Conservation (phyloP, 2,113 vertebrate genomes). For the Albula glossodonta region DNA sequence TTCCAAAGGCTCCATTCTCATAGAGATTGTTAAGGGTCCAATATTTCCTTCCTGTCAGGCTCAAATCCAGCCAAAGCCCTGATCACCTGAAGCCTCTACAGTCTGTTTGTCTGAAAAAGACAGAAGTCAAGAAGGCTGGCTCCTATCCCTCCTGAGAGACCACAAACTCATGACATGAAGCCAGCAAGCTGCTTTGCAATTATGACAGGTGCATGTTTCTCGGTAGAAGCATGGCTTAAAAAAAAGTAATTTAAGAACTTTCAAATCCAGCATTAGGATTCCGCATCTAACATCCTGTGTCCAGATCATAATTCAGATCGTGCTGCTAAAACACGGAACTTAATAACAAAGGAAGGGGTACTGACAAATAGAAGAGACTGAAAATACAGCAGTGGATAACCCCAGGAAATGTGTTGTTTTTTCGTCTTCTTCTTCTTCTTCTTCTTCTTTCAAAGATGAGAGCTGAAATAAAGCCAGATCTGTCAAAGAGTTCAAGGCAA, state of each 20-base stretch:
- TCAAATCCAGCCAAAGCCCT: background rate
- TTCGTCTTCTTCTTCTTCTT: background rate
- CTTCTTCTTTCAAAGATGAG: background rate
- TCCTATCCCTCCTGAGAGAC: background rate
- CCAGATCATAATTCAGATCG: background rate
- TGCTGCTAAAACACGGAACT: background rate
- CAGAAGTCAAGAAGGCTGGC: background rate
- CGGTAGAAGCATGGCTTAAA: background rate
- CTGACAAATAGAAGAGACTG: background rate
- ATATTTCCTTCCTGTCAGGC: background rate
- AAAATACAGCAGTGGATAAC: background rate
- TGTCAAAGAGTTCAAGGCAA: background rate
- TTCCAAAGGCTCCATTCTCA: background rate
- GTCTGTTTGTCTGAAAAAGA: background rate
- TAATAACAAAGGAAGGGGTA: background rate
- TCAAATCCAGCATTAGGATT: background rate
- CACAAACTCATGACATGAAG: background rate
- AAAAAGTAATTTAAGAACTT: background rate
- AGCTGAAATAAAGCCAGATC: background rate
- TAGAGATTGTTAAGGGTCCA: background rate
- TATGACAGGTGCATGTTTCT: background rate
- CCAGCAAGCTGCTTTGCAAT: background rate
- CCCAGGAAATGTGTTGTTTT: background rate
- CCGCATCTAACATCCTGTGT: background rate
- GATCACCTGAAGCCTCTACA: conserved; percentile 1